Evolutionary conservation across 2,113 vertebrate genomes (phyloP).

Genomic region (Trogon melanurus): DNA sequence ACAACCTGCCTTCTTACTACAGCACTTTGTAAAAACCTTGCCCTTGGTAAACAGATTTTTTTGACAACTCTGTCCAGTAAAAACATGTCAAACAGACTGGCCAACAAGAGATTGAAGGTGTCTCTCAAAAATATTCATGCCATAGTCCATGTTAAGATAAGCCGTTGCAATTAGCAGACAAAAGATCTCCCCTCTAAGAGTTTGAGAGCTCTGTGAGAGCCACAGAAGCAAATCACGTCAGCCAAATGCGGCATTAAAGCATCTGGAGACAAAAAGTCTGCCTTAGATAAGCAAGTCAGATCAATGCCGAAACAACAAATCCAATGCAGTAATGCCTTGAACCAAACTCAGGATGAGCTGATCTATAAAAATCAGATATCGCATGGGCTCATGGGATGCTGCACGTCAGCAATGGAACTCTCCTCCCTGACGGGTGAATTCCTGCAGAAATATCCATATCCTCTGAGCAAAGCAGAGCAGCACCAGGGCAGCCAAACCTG

Average conservation of each 20-base stretch:
- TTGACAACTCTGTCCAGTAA: not conserved
- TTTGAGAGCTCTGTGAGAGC: not conserved
- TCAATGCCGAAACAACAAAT: conserved; percentile 13
- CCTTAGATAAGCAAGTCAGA: not conserved
- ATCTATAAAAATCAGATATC: not conserved
- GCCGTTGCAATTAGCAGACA: not conserved
- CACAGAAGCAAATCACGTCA: not conserved
- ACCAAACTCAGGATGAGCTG: not conserved
- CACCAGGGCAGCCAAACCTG: not conserved
- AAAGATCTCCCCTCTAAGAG: not conserved
- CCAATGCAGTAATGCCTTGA: not conserved
- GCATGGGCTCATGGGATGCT: not conserved
- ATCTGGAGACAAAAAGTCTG: conserved; percentile 29
- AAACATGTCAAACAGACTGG: not conserved
- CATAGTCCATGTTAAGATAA: not conserved
- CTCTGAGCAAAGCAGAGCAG: not conserved
- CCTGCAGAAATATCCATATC: not conserved
- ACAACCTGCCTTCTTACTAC: not conserved
- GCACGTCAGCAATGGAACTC: not conserved
- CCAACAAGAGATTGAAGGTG: not conserved
- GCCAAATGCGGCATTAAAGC: not conserved
- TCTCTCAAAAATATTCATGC: not conserved
- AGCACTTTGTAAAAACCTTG: not conserved
- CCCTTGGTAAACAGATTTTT: not conserved
- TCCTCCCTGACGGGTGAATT: not conserved